Base-by-base conservation (phyloP, 2,888 invertebrate species). In the Hypena proboscidalis region DNA sequence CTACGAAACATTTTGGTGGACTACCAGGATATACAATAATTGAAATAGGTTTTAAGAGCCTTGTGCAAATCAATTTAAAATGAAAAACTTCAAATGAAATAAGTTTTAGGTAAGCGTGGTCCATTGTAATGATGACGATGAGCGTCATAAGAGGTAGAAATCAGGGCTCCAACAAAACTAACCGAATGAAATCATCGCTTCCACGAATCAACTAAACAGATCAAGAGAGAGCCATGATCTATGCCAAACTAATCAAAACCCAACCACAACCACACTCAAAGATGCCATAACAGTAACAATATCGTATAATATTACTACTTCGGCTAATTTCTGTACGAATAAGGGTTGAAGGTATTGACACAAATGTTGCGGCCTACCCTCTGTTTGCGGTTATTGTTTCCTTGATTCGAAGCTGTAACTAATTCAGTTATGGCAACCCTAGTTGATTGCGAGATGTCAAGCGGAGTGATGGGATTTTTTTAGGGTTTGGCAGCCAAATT, bases 301-400 rank as follows among this genome's bases (percentile, higher is more conserved):
- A 73, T 67, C 65, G 53, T 49, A 65, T 58, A 65, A 71, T 70
- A 66, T 43, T 29, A n/a, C n/a, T n/a, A n/a, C n/a, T n/a, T 60
- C 65, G 67, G 73, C 70, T 82, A 76, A 82, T 80, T 79, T 71
- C 70, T 66, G 70, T 77, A 78, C 76, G 74, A 75, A 75, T 74
- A 78, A 80, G 85, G 64, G 84, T 77, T 74, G 74, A 68, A 70
- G 70, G 73, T 85, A 82, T 85, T 85, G 83, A 83, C 86, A 83
- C 80, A 84, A 79, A 79, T 80, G 80, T 69, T 68, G 70, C 74
- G 62, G 74, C 81, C n/a, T 78, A 80, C 87, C 86, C 84, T 83
- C 81, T 83, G 80, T 83, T 84, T 83, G 83, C 77, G 78, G 83
- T 87, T 88, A 88, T 87, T 87, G 86, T 88, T 87, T 85, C 82